phyloP scores from a whole-genome alignment of 2,888 invertebrate species.

The Keiferia lycopersicella region DNA sequence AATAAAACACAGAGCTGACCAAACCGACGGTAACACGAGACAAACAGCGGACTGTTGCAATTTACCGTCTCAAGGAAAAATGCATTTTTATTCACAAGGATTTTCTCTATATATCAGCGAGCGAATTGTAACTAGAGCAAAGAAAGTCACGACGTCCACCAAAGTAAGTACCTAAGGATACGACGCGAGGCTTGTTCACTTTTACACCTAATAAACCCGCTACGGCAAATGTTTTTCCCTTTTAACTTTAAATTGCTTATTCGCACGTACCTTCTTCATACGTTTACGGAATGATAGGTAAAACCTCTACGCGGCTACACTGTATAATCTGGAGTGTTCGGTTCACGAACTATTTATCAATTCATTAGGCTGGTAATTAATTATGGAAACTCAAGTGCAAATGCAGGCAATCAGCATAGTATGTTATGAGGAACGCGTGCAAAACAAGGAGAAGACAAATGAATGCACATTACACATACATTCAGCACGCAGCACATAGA shows the following conservation, averaged over 20 bases:
- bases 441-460: no score
- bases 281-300: background rate
- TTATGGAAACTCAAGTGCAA: background rate
- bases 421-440: background rate
- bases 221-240: no score
- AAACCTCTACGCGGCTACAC: background rate
- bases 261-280: no score
- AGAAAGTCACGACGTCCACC: background rate
- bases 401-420: background rate
- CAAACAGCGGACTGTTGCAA: conserved; percentile 32
- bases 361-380: background rate
- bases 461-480: background rate
- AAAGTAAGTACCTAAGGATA: background rate
- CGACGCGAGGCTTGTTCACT: background rate
- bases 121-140: background rate
- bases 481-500: background rate
- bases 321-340: background rate
- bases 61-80: conserved; percentile 28
- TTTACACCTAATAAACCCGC: no score
- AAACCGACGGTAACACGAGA: conserved; percentile 29
- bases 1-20: background rate
- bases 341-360: background rate
- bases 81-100: background rate
- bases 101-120: background rate
- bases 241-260: no score